Base-by-base conservation (phyloP, 2,888 invertebrate species). In the Laspeyria flexula region DNA sequence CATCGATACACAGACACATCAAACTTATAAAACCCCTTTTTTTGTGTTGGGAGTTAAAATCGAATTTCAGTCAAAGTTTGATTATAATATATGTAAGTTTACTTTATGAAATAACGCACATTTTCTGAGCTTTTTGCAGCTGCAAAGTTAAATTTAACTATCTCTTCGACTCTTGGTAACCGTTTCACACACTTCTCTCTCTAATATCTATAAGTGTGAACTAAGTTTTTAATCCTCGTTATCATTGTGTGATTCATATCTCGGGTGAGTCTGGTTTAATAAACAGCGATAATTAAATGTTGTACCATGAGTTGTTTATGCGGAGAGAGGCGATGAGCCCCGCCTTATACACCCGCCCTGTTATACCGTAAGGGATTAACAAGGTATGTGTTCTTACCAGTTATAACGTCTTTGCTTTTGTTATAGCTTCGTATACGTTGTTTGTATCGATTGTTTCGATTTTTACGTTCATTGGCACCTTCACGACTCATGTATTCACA, bases 221-320 rank as follows among this genome's bases (percentile, higher is more conserved):
- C 80, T 81, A 83, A 81, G 80, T 84, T 83, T 80, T 80, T 77
- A 41, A 50, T 41, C 50, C 77, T 70, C 75, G 80, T 78, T 82
- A 84, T 84, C 83, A 77, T 77, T 70, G 61, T 69, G 68, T 77
- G 84, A 84, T 85, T 73, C 62, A 74, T 84, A 87, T 87, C 86
- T 64, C 70, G 83, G 83, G 83, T 83, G 85, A 82, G 85, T 77
- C 81, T 78, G 82, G 79, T 85, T 89, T 88, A 90, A 90, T 90
- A 88, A 89, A 88, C 84, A 83, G 84, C 80, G 87, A 87, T 92
- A 91, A 91, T 91, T 90, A 90, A 92, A 92, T 88, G 88, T 88
- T 90, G 88, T 88, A 81, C 50, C 75, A 76, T 78, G 90, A 88
- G 85, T 90, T 86, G 91, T 90, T 90, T 90, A 90, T 90, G 85